Conservation (phyloP, 2,797 vertebrate species). For the Trichosurus vulpecula region DNA sequence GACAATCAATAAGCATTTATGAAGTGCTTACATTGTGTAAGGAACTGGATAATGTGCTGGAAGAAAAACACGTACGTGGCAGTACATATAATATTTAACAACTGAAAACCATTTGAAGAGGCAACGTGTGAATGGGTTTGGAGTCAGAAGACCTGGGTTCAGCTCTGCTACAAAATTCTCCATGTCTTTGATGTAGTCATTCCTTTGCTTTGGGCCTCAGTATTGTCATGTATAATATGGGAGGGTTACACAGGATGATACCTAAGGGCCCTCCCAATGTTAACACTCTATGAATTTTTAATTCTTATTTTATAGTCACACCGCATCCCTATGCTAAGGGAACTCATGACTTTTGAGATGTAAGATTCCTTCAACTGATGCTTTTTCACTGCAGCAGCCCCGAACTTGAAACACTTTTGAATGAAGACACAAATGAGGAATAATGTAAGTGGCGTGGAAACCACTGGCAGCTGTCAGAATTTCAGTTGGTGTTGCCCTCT, state of each 20-base stretch:
- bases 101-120: not conserved
- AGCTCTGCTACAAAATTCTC: not conserved
- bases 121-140: not conserved
- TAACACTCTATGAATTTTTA: not conserved
- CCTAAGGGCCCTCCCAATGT: not conserved
- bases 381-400: not conserved
- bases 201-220: not conserved
- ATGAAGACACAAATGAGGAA: not conserved
- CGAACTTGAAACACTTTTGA: constrained; percentile 7
- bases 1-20: not conserved
- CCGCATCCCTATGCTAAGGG: not conserved
- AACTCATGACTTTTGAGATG: not conserved
- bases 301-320: not conserved
- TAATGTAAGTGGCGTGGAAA: not conserved
- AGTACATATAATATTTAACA: not conserved
- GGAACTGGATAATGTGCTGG: not conserved
- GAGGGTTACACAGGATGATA: not conserved
- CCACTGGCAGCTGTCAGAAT: not conserved
- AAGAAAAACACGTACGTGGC: not conserved
- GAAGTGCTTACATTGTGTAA: not conserved
- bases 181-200: not conserved
- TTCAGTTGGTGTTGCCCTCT: not conserved
- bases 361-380: constrained; percentile 47
- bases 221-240: not conserved
- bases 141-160: not conserved